Percentiles rank a stretch among this genome's conserved stretches.
phyloP scores from a whole-genome alignment of 2,113 vertebrate genomes.

The Dasyornis broadbenti region DNA sequence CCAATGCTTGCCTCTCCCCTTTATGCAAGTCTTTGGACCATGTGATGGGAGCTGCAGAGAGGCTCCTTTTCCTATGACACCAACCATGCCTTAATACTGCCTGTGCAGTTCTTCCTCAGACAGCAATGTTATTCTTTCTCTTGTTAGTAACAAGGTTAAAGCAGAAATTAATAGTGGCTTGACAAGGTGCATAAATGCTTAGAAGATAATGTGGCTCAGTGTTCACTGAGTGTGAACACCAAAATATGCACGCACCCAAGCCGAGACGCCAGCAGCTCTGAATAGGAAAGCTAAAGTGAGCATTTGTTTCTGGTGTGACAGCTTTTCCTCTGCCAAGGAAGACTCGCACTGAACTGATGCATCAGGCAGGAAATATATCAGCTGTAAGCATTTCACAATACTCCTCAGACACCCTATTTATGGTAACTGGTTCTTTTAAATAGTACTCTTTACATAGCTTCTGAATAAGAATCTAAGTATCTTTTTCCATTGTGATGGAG shows the following conservation, averaged over 20 bases:
- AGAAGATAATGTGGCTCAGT: not conserved
- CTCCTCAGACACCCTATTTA: not conserved
- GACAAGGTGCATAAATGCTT: not conserved
- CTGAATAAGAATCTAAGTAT: not conserved
- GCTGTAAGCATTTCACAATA: not conserved
- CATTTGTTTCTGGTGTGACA: not conserved
- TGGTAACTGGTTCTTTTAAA: not conserved
- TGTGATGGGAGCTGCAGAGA: not conserved
- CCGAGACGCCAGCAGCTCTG: fast-evolving
- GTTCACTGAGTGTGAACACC: not conserved
- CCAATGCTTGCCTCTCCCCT: not conserved
- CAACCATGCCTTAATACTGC: fast-evolving
- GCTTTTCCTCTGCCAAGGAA: not conserved
- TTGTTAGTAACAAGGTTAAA: not conserved
- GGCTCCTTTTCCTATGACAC: not conserved
- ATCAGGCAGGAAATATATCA: not conserved
- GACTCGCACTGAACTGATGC: not conserved
- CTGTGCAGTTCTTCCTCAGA: not conserved
- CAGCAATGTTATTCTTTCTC: not conserved
- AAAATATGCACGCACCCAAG: fast-evolving
- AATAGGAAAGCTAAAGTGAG: not conserved
- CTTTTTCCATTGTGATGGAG: not conserved
- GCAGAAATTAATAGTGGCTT: not conserved
- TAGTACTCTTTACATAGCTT: not conserved
- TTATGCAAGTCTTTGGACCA: not conserved